These are phyloP conservation scores for Okamejei kenojei DNA, from an alignment of 2,797 vertebrate species.

Conservation along the genomic window DNA sequence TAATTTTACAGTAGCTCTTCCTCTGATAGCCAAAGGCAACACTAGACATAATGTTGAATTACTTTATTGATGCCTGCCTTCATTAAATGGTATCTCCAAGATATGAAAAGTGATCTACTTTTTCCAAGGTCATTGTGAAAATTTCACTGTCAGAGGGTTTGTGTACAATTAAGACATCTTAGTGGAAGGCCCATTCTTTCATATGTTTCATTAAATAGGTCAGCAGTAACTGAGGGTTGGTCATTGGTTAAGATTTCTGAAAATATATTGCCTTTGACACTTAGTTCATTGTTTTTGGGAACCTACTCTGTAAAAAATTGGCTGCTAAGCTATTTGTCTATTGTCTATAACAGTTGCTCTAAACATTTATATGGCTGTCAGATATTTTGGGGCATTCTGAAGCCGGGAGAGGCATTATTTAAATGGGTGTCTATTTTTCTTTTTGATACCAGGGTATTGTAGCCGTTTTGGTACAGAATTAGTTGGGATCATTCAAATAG, in stretches of 20 bases:
- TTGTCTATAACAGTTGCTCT: neutral
- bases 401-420: neutral
- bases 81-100: no score
- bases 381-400: neutral
- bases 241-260: neutral
- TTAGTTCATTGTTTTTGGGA: conserved; percentile 7
- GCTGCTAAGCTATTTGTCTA: neutral
- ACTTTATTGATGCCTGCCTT: no score
- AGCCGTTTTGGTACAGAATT: neutral
- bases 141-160: no score
- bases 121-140: no score
- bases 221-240: no score
- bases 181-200: no score
- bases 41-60: no score
- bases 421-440: neutral
- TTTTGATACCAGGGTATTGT: neutral
- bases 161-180: no score
- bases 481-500: neutral
- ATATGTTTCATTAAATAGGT: no score
- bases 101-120: no score
- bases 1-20: no score
- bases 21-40: no score
- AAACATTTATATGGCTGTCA: neutral
- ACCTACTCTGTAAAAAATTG: neutral
- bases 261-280: neutral